Conservation (phyloP, 2,888 invertebrate species). For the Thera britannica region DNA sequence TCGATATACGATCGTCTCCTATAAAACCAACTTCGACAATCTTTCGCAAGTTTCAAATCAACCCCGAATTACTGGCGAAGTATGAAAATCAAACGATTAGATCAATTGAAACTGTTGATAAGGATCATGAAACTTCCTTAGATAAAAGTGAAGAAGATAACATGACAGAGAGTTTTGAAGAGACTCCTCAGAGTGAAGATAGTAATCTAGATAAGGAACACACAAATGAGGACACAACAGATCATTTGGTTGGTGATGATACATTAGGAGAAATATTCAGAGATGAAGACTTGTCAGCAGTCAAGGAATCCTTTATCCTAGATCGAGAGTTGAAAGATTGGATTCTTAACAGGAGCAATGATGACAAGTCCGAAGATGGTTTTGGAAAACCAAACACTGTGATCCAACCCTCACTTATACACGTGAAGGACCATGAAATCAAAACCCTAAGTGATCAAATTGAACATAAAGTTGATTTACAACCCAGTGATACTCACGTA, state of each 20-base stretch:
- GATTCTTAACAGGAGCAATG: constrained; percentile 56
- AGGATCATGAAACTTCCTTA: constrained; percentile 34
- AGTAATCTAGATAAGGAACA: constrained; percentile 21
- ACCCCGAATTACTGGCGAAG: constrained; percentile 69
- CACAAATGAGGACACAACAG: constrained; percentile 24
- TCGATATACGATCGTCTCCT: constrained; percentile 77
- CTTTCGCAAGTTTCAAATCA: constrained; percentile 76
- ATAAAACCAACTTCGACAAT: constrained; percentile 73
- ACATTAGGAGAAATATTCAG: constrained; percentile 61
- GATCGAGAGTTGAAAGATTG: constrained; percentile 63
- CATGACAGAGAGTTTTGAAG: constrained; percentile 16
- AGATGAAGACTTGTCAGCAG: constrained; percentile 58
- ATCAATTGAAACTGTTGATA: constrained; percentile 58
- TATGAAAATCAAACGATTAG: constrained; percentile 67
- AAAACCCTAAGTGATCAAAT: constrained; percentile 40
- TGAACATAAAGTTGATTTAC: constrained; percentile 37
- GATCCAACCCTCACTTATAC: constrained; percentile 66
- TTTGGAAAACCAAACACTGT: constrained; percentile 63
- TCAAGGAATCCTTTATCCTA: constrained; percentile 58
- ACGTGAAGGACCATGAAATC: constrained; percentile 55
- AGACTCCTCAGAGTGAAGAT: constrained; percentile 18
- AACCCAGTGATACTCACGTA: constrained; percentile 45
- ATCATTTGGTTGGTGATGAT: constrained; percentile 40
- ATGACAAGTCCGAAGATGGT: constrained; percentile 62
- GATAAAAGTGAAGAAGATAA: constrained; percentile 25